Base-by-base conservation (phyloP, 2,888 invertebrate species). In the Cephalotes varians region DNA sequence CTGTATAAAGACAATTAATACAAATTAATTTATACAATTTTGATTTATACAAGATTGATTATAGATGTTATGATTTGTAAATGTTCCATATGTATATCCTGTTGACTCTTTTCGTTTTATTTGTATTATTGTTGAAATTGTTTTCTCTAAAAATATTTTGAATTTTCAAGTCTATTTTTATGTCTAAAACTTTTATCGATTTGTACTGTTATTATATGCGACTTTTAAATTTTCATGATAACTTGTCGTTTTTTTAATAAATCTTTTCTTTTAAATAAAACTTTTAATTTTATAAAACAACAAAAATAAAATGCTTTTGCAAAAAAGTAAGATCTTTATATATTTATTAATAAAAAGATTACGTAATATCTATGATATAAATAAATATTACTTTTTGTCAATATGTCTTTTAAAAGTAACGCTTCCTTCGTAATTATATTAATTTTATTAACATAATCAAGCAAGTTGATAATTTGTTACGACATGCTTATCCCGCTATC, bases 261-360 rank as follows among this genome's bases (percentile, higher is more conserved):
- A 60, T 37, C 21, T 40, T 64, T 15, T 40, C 7, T 44, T 28
- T 37, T 40, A 10, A 47, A 47, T 5, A 18, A 47, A 47, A 47
- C 5, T 12, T 47, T 47, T 47, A 47, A 47, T 47, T 47, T 47
- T 5, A 18, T 4, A 47, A 47, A 47, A 18, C 15, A 18, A 1
- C 44, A 47, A 47, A 47, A 18, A 15, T 47, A 56, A 47, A 47
- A 31, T 67, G 12, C 4, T 47, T 65, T 67, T 31, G 40, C 2
- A 12, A 37, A 34, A 62, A n/a, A 15, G 15, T 31, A 67, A 67
- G n/a, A 47, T 67, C n/a, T n/a, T 31, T 47, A 67, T n/a, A 47
- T 28, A 31, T 49, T 67, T 49, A 31, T 67, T 44, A 9, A 31
- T 67, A n/a, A 31, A 47, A 18, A 47, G 10, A 60, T 60, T 60